A percentile compares a stretch with the other conserved stretches of the same genome.
Evolutionary conservation across 1,140 invertebrate species (phyloP).

Genomic region (Sarcophaga peregrina): DNA sequence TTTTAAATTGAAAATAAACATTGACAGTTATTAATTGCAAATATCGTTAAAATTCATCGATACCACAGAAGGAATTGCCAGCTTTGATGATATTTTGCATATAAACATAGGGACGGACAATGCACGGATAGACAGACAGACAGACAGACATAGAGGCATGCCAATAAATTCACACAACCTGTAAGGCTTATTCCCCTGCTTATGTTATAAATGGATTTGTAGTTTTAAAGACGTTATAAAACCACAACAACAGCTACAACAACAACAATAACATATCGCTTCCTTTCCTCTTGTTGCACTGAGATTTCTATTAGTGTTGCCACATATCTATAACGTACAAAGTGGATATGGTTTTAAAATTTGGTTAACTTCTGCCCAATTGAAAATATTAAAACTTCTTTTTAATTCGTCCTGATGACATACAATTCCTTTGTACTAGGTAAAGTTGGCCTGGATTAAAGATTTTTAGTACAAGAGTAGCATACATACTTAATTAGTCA

Average conservation of each 20-base stretch:
- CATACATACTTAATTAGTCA: no score
- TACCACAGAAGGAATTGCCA: conserved; percentile 32
- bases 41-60: conserved; percentile 65
- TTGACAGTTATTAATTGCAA: conserved; percentile 66
- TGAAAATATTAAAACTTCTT: no score
- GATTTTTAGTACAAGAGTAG: no score
- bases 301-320: background rate
- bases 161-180: conserved; percentile 31
- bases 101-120: background rate
- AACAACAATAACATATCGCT: background rate
- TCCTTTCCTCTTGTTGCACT: background rate
- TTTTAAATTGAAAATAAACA: conserved; percentile 55
- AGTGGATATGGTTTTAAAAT: no score
- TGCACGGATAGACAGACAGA: background rate
- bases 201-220: no score
- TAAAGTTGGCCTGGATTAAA: no score
- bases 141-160: background rate
- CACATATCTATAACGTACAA: background rate
- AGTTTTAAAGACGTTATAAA: no score
- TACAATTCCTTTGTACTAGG: no score
- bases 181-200: conserved; percentile 13
- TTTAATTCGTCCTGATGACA: no score
- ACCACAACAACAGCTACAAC: no score
- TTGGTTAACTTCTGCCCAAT: no score
- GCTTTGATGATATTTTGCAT: conserved; percentile 4